phyloP scores from a whole-genome alignment of 1,140 invertebrate genomes.

The Rhopalosiphum padi region DNA sequence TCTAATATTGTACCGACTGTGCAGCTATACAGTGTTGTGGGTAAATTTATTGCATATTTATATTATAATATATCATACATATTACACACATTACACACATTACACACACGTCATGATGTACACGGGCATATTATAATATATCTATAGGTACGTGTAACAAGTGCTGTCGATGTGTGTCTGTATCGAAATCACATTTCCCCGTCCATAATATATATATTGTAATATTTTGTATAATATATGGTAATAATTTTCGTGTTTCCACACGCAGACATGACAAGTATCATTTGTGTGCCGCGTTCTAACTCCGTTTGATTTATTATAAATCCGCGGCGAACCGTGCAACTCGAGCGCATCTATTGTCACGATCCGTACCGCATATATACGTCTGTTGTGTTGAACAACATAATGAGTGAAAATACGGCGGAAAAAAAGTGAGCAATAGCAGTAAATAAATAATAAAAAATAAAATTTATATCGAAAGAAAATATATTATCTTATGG shows the following conservation, averaged over 20 bases:
- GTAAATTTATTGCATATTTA: background rate
- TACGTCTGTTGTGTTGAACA: background rate
- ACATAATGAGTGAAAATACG: slow-evolving; percentile 11
- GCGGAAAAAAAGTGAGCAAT: background rate
- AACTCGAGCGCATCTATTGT: slow-evolving; percentile 36
- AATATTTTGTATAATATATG: background rate
- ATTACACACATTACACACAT: background rate
- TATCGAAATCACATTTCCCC: background rate
- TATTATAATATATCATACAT: background rate
- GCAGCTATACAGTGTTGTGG: background rate
- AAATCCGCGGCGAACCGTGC: slow-evolving; percentile 42
- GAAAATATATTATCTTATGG: background rate
- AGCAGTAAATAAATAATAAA: background rate
- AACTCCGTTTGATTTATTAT: slow-evolving; percentile 17
- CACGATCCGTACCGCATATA: slow-evolving; percentile 20
- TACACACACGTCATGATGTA: background rate
- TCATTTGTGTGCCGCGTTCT: slow-evolving; percentile 3
- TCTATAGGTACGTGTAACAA: background rate
- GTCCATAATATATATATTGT: background rate
- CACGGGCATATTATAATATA: background rate
- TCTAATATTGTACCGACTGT: background rate
- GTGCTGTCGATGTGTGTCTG: background rate
- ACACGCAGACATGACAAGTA: slow-evolving; percentile 14
- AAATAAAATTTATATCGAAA: slow-evolving; percentile 11
- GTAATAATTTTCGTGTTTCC: slow-evolving; percentile 12